Evolutionary conservation across 2,888 invertebrate species (phyloP).

Genomic region (Blastobasis lacticolella): DNA sequence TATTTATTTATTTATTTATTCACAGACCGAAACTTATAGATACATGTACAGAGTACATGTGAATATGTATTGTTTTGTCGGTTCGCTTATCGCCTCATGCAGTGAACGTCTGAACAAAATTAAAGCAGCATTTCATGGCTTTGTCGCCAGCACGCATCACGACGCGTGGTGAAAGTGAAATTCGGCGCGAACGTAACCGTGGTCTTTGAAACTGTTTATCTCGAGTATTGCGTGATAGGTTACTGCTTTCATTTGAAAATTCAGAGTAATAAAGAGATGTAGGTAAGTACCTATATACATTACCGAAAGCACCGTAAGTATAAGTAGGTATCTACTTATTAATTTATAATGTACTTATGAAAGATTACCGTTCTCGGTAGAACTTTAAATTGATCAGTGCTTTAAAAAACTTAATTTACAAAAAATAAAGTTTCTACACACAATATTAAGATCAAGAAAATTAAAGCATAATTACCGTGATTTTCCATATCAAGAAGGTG

Average conservation of each 20-base stretch:
- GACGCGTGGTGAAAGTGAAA: constrained; percentile 29
- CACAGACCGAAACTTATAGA: too few species aligned
- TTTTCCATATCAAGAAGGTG: constrained; percentile 90
- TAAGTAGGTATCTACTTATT: too few species aligned
- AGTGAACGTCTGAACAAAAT: too few species aligned
- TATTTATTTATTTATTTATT: too few species aligned
- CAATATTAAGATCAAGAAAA: too few species aligned
- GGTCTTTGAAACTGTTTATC: constrained; percentile 9
- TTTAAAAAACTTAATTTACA: background rate
- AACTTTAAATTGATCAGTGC: background rate
- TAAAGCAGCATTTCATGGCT: background rate
- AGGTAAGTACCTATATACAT: background rate
- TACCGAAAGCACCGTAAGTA: too few species aligned
- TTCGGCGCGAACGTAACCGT: constrained; percentile 17
- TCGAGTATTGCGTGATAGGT: constrained; percentile 10
- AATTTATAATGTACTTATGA: background rate
- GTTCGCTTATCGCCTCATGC: too few species aligned
- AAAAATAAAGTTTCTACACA: background rate
- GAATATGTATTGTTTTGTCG: too few species aligned
- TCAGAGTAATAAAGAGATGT: background rate
- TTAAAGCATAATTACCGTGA: constrained; percentile 78
- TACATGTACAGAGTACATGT: too few species aligned
- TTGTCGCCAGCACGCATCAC: constrained; percentile 9
- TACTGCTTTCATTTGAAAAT: constrained; percentile 1
- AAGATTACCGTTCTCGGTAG: background rate